Conservation (phyloP, 2,113 vertebrate species). For the Nothoprocta pentlandii region DNA sequence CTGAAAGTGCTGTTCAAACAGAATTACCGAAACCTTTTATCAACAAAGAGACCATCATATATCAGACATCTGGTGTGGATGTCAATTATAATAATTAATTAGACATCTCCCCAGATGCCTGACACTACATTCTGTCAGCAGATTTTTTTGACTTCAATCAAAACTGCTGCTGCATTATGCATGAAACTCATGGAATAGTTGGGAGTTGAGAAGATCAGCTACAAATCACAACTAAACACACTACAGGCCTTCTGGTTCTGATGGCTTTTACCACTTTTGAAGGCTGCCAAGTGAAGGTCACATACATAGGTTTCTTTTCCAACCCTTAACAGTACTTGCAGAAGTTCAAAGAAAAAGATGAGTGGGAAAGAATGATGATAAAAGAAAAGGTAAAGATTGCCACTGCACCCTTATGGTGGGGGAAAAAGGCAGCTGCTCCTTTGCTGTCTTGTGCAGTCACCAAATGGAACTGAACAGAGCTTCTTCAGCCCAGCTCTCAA, state of each 20-base stretch:
- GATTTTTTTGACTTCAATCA: slow-evolving; percentile 67
- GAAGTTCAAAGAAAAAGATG: neutral
- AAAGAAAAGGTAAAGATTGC: accelerated
- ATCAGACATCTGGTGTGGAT: slow-evolving; percentile 72
- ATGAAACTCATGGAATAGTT: slow-evolving; percentile 46
- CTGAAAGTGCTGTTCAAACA: slow-evolving; percentile 71
- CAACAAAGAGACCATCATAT: slow-evolving; percentile 62
- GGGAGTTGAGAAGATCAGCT: slow-evolving; percentile 40
- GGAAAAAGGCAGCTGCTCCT: neutral
- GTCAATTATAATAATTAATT: slow-evolving; percentile 79
- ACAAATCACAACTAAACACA: slow-evolving; percentile 1
- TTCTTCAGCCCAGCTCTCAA: neutral
- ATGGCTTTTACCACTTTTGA: neutral
- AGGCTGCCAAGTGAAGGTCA: slow-evolving; percentile 9
- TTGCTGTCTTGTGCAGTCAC: neutral
- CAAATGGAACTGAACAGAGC: neutral
- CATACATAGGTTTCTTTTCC: neutral
- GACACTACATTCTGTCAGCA: slow-evolving; percentile 73
- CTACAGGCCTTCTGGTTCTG: neutral
- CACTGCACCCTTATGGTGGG: accelerated
- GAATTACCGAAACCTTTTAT: slow-evolving; percentile 71
- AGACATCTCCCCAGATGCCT: slow-evolving; percentile 73
- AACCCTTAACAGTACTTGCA: neutral
- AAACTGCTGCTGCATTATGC: slow-evolving; percentile 68
- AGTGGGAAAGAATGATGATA: neutral